Evolutionary conservation across 2,888 invertebrate species (phyloP), one percentile per base, ranked within the genome.

Genomic region (Volucella inflata): DNA sequence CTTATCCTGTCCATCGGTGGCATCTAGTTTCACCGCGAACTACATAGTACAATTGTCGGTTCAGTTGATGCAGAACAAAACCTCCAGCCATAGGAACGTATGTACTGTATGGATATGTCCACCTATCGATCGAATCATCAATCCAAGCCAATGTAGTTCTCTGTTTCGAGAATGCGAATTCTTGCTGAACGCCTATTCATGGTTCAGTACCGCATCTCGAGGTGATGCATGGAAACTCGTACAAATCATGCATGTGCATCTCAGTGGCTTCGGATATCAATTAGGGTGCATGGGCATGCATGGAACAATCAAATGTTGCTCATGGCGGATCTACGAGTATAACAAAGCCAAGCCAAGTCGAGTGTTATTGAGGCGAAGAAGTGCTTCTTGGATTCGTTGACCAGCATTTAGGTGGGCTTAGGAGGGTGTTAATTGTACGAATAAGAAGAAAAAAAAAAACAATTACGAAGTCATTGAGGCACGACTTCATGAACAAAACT

Each of bases 171-270:
- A 83, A 77, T 71, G 82, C 67, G 72, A 79, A 80, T 84, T 80
- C 75, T 67, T 76, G 67, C 60, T 75, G n/a, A 70, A 53, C 75
- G 62, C 62, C 75, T 59, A 60, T 84, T 75, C 75, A 84, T 71
- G 84, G 84, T 84, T 75, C 79, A 80, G 50, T 75, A 50, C 44
- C 46, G 75, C 36, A 75, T 65, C 50, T 71, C 75, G 84, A 80
- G 80, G 84, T 80, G 84, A 80, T 72, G 72, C 53, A 57, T 60
- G 36, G 84, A 80, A 67, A 72, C 53, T 50, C 72, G 36, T 67
- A 46, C 42, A 64, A 75, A 65, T 75, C 79, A 80, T 79, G 75
- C 84, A 79, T 68, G 70, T 70, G 62, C 75, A 62, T 76, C 44
- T 62, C 9, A 30, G 36, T 64, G 60, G 42, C 64, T 71, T 60